Base-by-base conservation (phyloP, 2,888 invertebrate species). In the Gnatocerus cornutus region DNA sequence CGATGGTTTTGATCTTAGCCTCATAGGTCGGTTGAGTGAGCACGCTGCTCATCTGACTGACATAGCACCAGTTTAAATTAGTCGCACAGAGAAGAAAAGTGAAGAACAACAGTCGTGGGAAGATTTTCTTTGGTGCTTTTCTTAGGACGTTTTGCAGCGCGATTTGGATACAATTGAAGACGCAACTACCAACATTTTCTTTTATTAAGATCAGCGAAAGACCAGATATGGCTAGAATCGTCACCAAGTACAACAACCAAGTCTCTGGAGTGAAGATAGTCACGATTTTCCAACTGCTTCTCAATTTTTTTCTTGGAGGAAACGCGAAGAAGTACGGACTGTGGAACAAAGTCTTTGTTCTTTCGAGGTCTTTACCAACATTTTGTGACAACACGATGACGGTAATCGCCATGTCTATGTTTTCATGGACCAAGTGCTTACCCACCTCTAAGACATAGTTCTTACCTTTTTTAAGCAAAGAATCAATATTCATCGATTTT, bases 261-360 rank as follows among this genome's bases (percentile, higher is more conserved):
- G n/a, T 48, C 13, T 16, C 9, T n/a, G 13, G 16, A 1, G 48
- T n/a, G 13, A 48, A 48, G 13, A 48, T 27, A 8, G 9, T 48
- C 7, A 48, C 7, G 13, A 48, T 16, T 48, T 16, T 48, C 2
- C 2, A 16, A 4, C 48, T n/a, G 13, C 13, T 41, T 1, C n/a
- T 41, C 1, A 27, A 1, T 16, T 48, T 48, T 8, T 16, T 48
- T 16, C 48, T n/a, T 48, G 48, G 48, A 5, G 48, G 48, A 48
- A 48, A 48, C 5, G 13, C 16, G 13, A 48, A 48, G n/a, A 9
- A 16, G 2, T 16, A 14, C 1, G 16, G 48, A 16, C 13, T 12
- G 5, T 27, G 16, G 6, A 27, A 1, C n/a, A 48, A 5, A 14
- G 6, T 16, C 16, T 48, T 48, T 16, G 21, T 48, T 10, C 2